Base-by-base conservation (phyloP, 2,888 invertebrate genomes). In the Lycophotia porphyrea region DNA sequence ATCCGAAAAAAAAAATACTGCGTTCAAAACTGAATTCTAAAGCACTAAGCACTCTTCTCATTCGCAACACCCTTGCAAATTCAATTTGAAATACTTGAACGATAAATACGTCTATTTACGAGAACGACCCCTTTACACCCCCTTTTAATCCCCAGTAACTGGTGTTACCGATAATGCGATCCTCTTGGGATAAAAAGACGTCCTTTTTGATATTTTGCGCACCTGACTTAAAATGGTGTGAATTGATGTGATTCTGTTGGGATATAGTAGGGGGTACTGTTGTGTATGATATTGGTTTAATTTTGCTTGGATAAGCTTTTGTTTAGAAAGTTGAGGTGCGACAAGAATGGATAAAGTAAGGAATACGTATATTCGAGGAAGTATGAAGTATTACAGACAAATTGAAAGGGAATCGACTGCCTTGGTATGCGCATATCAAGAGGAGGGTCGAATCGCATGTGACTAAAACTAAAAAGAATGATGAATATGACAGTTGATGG, bases 41-140 rank as follows among this genome's bases (percentile, higher is more conserved):
- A 63, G 61, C 63, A 21, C 31, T 31, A 58, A 31, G 58, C 31
- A 68, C 55, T 65, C 60, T 27, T 69, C 69, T 34, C 49, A 78
- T 65, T 76, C 84, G 66, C 60, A 72, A 84, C 80, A 80, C 80
- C 71, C 74, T 81, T 77, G 64, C 77, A 71, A 76, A 85, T 85
- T 79, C 78, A 81, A 86, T 85, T 75, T 78, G 69, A 84, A 75
- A 73, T 74, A 76, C 74, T 84, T 74, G 60, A 74, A 70, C 75
- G 84, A 85, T 83, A 86, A 85, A 84, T 76, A 77, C 77, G 65
- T 76, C 71, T 76, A 84, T 82, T 82, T 86, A 75, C 74, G 80
- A 64, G 69, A 65, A 65, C 58, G 44, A 78, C 63, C 80, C 71
- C 77, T 65, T 77, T 68, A 58, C 82, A 61, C 73, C 80, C 69